Percentiles rank a stretch among this genome's conserved stretches.
Evolutionary conservation across 2,888 invertebrate genomes (phyloP).

Genomic region (Alentia gelatinosa): DNA sequence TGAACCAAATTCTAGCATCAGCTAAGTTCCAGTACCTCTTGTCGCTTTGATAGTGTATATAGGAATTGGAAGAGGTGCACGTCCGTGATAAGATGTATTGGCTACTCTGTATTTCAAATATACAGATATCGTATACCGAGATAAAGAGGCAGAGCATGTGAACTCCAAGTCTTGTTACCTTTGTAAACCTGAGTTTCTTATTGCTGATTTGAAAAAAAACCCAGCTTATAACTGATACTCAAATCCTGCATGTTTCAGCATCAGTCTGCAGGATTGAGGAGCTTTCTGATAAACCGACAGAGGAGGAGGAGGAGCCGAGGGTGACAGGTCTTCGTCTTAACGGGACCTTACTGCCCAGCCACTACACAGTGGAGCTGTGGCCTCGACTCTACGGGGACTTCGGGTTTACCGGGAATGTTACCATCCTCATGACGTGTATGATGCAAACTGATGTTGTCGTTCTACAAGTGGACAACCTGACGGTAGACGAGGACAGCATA

Average conservation of each 20-base stretch:
- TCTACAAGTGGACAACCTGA: conserved; percentile 19
- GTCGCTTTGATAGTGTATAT: too few species aligned
- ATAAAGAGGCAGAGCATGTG: too few species aligned
- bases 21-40: too few species aligned
- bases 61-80: too few species aligned
- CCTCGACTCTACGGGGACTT: conserved; percentile 2
- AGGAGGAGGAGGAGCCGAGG: not conserved
- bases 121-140: too few species aligned
- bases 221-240: too few species aligned
- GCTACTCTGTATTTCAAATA: too few species aligned
- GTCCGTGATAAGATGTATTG: too few species aligned
- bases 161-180: too few species aligned
- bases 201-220: too few species aligned
- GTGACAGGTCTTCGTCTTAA: not conserved
- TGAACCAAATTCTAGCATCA: too few species aligned
- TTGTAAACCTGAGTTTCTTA: too few species aligned
- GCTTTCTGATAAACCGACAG: not conserved
- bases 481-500: not conserved
- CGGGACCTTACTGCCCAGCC: not conserved
- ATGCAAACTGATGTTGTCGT: conserved; percentile 9
- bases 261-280: not conserved
- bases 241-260: not conserved
- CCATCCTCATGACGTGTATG: not conserved
- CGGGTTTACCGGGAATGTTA: conserved; percentile 18
- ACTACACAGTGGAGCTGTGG: conserved; percentile 44